A percentile compares a stretch with the other conserved stretches of the same genome.
phyloP scores from a whole-genome alignment of 2,797 vertebrate genomes.

The Thamnophis elegans region DNA sequence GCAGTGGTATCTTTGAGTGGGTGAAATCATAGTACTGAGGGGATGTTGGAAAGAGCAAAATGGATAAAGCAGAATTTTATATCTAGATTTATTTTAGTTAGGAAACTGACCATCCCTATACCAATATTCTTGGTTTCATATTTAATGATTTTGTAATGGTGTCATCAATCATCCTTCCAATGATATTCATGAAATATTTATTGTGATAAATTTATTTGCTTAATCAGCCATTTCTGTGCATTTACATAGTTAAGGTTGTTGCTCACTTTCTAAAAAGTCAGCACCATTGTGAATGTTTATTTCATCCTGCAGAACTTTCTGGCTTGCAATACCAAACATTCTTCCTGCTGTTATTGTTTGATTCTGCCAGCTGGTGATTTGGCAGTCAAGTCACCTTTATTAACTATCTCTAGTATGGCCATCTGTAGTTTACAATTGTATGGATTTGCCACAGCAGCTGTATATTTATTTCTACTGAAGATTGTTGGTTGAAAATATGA shows the following conservation, averaged over 20 bases:
- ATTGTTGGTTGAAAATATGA: slow-evolving; percentile 1
- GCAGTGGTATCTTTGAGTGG: background rate
- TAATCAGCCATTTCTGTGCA: background rate
- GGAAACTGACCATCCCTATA: background rate
- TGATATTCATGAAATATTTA: background rate
- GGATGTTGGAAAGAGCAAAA: background rate
- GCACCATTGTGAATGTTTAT: background rate
- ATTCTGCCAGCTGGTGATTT: background rate
- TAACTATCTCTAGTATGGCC: background rate
- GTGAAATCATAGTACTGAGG: background rate
- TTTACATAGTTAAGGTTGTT: background rate
- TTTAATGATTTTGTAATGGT: background rate
- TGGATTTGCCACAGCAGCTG: background rate
- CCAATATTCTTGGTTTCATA: background rate
- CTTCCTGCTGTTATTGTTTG: background rate
- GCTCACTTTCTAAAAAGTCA: background rate
- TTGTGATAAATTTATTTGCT: background rate
- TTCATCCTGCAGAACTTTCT: fast-evolving
- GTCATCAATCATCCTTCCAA: background rate
- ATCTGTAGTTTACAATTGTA: background rate
- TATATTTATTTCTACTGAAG: background rate
- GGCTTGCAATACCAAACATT: background rate
- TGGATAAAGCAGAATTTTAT: background rate
- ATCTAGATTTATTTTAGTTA: background rate
- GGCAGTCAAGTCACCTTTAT: background rate